Conservation (phyloP, 2,113 vertebrate genomes). For the Seriola quinqueradiata region DNA sequence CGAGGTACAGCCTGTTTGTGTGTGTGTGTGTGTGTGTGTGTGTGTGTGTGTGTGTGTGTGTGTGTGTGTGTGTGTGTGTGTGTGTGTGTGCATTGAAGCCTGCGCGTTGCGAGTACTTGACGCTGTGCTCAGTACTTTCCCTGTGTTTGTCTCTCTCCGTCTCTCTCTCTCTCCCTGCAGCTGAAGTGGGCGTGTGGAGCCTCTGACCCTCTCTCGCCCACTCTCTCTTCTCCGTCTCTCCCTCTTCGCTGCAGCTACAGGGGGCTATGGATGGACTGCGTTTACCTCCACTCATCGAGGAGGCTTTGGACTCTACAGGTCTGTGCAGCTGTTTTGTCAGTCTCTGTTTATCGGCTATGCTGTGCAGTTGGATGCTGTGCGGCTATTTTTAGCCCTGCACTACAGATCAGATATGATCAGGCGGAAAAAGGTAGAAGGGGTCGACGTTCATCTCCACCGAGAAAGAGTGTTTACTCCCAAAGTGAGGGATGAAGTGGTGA, state of each 20-base stretch:
- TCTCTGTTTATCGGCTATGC: conserved; percentile 18
- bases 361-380: conserved; percentile 11
- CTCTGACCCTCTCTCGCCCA: conserved; percentile 79
- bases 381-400: conserved; percentile 54
- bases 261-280: conserved; percentile 84
- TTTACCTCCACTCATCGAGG: conserved; percentile 84
- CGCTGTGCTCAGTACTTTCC: conserved; percentile 50
- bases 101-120: conserved; percentile 35
- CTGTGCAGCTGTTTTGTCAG: conserved; percentile 62
- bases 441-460: conserved; percentile 28
- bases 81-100: conserved; percentile 3
- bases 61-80: neutral
- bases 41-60: neutral
- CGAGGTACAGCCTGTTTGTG: conserved; percentile 57
- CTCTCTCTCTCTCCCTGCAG: conserved; percentile 57
- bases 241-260: conserved; percentile 67
- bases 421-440: conserved; percentile 10
- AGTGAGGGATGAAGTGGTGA: conserved; percentile 35
- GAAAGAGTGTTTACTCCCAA: conserved; percentile 42
- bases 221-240: conserved; percentile 56
- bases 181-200: conserved; percentile 79
- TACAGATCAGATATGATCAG: conserved; percentile 46
- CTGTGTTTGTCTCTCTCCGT: conserved; percentile 47
- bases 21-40: conserved; percentile 5
- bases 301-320: conserved; percentile 84